These are phyloP conservation scores for Cavia aperea DNA, from an alignment of 2,113 vertebrate species.

Conservation along the genomic window DNA sequence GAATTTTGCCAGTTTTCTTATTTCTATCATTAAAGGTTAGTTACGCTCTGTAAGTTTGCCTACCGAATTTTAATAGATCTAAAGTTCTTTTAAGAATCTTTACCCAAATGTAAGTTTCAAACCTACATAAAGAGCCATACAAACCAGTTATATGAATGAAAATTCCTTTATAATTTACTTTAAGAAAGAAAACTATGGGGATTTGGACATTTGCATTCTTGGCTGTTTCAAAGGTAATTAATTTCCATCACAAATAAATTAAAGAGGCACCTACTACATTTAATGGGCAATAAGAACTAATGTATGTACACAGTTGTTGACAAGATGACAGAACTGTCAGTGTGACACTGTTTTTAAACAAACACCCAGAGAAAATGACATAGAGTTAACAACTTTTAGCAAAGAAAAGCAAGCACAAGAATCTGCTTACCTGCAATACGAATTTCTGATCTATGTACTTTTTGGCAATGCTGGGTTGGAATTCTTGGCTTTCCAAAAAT, in stretches of 20 bases:
- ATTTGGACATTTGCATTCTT: constrained; percentile 29
- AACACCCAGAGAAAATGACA: constrained; percentile 37
- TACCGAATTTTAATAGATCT: constrained; percentile 13
- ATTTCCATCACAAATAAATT: constrained; percentile 37
- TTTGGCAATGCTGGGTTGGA: constrained; percentile 99
- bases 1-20: neutral
- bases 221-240: constrained; percentile 34
- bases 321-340: neutral
- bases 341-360: neutral
- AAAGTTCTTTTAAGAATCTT: constrained; percentile 23
- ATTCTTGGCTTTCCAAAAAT: constrained; percentile 99
- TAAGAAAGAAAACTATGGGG: constrained; percentile 26
- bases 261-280: constrained; percentile 12
- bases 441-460: constrained; percentile 99
- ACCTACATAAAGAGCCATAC: constrained; percentile 14
- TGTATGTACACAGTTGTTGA: neutral
- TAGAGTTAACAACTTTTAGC: neutral
- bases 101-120: constrained; percentile 30
- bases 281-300: constrained; percentile 28
- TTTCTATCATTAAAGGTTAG: constrained; percentile 11
- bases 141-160: constrained; percentile 34
- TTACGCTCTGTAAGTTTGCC: neutral
- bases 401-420: constrained; percentile 33
- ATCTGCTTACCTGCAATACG: constrained; percentile 94
- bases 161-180: constrained; percentile 54